phyloP scores from a whole-genome alignment of 2,113 vertebrate genomes.

The Antigone vipio region DNA sequence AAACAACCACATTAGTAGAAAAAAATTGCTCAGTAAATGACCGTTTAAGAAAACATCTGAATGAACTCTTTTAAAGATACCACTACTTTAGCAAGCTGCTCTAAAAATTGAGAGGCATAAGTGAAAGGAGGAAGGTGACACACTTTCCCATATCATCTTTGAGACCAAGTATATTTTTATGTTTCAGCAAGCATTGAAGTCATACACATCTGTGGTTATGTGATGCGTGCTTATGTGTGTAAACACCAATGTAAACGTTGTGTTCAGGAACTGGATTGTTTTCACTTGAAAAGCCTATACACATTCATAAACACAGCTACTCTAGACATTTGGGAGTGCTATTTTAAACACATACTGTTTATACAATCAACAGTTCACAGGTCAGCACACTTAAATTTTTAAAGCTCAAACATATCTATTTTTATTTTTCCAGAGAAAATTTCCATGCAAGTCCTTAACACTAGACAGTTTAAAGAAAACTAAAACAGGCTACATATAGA shows the following conservation, averaged over 20 bases:
- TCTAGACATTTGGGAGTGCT: neutral
- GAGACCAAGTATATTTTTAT: neutral
- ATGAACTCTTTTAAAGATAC: neutral
- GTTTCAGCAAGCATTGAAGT: neutral
- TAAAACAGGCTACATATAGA: neutral
- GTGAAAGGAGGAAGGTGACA: neutral
- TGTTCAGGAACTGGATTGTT: neutral
- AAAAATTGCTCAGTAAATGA: neutral
- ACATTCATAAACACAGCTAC: neutral
- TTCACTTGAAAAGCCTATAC: neutral
- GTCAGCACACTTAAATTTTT: neutral
- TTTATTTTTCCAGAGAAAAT: neutral
- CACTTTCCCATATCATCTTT: neutral
- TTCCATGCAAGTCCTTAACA: neutral
- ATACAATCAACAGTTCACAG: neutral
- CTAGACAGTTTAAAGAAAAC: neutral
- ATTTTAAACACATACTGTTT: neutral
- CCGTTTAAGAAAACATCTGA: neutral
- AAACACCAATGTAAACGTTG: neutral
- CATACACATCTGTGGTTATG: neutral
- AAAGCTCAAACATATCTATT: neutral
- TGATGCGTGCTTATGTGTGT: neutral
- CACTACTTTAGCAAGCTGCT: neutral
- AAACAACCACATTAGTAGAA: accelerated
- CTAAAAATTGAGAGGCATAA: neutral